Conservation (phyloP, 2,888 invertebrate species). For the Rhagium mordax region DNA sequence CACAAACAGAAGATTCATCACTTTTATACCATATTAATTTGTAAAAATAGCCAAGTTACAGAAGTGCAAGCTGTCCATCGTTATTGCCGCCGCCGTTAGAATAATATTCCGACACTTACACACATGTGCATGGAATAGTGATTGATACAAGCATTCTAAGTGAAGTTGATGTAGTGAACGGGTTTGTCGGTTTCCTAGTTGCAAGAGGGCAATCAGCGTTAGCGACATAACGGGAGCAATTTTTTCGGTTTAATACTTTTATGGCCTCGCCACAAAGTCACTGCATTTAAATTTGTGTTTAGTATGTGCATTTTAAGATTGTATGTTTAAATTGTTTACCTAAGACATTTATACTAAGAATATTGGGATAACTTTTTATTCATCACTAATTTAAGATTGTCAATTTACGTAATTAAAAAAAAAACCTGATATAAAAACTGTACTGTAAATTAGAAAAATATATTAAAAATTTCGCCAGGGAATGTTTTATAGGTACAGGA, state of each 20-base stretch:
- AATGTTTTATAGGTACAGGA: too few species aligned
- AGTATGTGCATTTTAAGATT: not conserved
- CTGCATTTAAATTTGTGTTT: not conserved
- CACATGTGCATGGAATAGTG: constrained; percentile 26
- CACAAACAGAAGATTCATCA: not conserved
- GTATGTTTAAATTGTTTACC: too few species aligned
- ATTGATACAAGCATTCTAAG: constrained; percentile 24
- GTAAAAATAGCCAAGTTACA: not conserved
- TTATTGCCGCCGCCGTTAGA: constrained; percentile 15
- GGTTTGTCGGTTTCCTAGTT: constrained; percentile 26
- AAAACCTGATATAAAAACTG: too few species aligned
- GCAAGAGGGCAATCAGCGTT: constrained; percentile 29
- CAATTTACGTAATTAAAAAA: too few species aligned
- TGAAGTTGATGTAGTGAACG: constrained; percentile 23
- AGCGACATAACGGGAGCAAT: constrained; percentile 27
- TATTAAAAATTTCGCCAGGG: too few species aligned
- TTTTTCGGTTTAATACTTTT: constrained; percentile 20
- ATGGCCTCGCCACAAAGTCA: not conserved
- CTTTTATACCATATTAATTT: not conserved
- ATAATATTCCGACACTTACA: constrained; percentile 13
- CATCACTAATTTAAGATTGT: too few species aligned
- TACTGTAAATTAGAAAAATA: too few species aligned
- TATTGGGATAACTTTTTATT: too few species aligned
- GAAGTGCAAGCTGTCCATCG: not conserved
- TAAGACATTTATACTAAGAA: too few species aligned